These are phyloP conservation scores for Amblyopsis hoosieri DNA, from an alignment of 2,797 vertebrate genomes.

Conservation along the genomic window DNA sequence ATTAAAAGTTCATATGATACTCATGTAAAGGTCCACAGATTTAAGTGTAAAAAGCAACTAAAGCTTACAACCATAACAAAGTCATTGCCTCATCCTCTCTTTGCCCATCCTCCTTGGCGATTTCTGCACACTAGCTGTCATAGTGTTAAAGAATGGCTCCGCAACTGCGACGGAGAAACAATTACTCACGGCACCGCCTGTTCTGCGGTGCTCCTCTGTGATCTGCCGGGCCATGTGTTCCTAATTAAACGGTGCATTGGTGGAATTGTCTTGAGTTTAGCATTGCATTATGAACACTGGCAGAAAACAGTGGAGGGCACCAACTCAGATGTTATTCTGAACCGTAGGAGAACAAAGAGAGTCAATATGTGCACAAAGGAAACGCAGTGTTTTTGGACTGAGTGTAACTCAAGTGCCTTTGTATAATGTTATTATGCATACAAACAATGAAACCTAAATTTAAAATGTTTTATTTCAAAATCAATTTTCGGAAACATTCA, in stretches of 20 bases:
- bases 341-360: slow-evolving; percentile 52
- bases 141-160: slow-evolving; percentile 75
- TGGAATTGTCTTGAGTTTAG: slow-evolving; percentile 72
- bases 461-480: too few species aligned
- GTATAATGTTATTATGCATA: too few species aligned
- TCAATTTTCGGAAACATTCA: background rate
- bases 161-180: slow-evolving; percentile 68
- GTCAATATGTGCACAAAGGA: slow-evolving; percentile 45
- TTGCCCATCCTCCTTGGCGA: slow-evolving; percentile 32
- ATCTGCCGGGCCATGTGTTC: slow-evolving; percentile 74
- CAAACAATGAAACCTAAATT: too few species aligned
- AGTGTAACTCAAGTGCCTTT: too few species aligned
- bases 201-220: slow-evolving; percentile 58
- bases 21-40: too few species aligned
- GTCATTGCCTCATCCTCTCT: slow-evolving; percentile 27
- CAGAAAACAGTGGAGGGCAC: slow-evolving; percentile 58
- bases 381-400: background rate
- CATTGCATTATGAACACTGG: slow-evolving; percentile 72
- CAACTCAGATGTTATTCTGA: slow-evolving; percentile 51
- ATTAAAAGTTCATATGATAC: too few species aligned
- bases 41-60: too few species aligned
- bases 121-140: slow-evolving; percentile 64
- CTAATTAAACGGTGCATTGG: slow-evolving; percentile 75
- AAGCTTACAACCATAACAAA: background rate
- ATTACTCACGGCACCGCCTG: slow-evolving; percentile 76